Base-by-base conservation (phyloP, 2,113 vertebrate genomes). In the Podarcis cretensis region DNA sequence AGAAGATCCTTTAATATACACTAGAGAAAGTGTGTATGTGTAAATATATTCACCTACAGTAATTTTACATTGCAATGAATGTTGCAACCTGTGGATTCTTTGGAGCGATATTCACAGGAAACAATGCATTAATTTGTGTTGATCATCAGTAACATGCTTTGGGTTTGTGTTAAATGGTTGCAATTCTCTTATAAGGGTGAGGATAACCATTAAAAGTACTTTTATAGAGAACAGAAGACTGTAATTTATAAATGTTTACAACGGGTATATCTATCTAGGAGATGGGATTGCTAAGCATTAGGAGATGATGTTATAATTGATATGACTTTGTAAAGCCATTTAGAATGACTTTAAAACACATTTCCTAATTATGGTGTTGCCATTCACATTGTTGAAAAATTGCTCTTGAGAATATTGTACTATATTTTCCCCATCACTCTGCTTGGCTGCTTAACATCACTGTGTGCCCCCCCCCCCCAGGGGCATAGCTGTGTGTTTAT, bases 161-260 rank as follows among this genome's bases (percentile, higher is more conserved):
- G 3, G 48, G 57, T 54, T 35, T 79, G 30, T 65, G 9, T 77
- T n/a, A 16, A 68, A 1, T 71, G 43, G 90, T 63, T 76, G 1
- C 89, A 66, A 63, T 43, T 95, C 80, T 94, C 66, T 92, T 90
- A 3, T 32, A 74, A 37, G 16, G 88, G 99, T 37, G 99, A 98
- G 92, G 99, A 98, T 32, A 98, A 98, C 90, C 98, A 99, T 0
- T 98, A 98, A 91, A 54, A 96, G 98, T 0, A 98, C 99, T 96
- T 99, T 99, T 86, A 95, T 99, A 96, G 98, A 97, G 3, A 98
- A 99, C 95, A 95, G 93, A 57, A 96, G 98, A 0, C 98, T 99
- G 18, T 99, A 98, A 92, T 99, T 99, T 89, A 97, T 99, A 98
- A 98, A 99, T 43, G 98, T 96, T 18, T 99, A 99, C 92, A 99